Conservation (phyloP, 2,797 vertebrate genomes). For the Microhierax caerulescens region DNA sequence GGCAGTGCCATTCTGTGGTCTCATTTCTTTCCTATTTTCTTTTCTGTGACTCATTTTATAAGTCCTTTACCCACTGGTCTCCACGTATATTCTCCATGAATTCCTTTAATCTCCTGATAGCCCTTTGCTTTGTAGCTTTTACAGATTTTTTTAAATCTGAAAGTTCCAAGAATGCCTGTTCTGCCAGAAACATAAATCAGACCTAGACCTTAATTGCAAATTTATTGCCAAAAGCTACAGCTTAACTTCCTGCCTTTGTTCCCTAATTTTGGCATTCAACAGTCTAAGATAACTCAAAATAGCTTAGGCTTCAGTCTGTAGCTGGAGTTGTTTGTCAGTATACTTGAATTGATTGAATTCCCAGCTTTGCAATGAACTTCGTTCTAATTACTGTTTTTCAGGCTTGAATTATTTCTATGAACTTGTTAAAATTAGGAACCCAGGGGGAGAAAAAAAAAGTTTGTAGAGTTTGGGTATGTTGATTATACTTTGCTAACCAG, state of each 20-base stretch:
- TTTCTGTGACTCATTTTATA: neutral
- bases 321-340: slow-evolving; percentile 15
- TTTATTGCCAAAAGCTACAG: slow-evolving; percentile 65
- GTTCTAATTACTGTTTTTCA: neutral
- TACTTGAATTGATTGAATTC: neutral
- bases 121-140: neutral
- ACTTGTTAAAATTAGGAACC: neutral
- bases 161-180: slow-evolving; percentile 20
- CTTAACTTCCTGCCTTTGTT: slow-evolving; percentile 67
- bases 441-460: neutral
- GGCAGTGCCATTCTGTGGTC: neutral
- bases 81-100: neutral
- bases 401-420: neutral
- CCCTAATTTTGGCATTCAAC: slow-evolving; percentile 31
- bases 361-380: neutral
- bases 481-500: neutral
- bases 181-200: slow-evolving; percentile 46
- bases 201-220: slow-evolving; percentile 46
- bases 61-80: neutral
- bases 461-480: neutral
- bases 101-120: neutral
- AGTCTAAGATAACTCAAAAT: slow-evolving; percentile 48
- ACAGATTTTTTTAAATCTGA: slow-evolving; percentile 16
- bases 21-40: neutral
- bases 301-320: slow-evolving; percentile 31